phyloP scores from a whole-genome alignment of 2,888 invertebrate species.

The Stenolophus ochropezus region DNA sequence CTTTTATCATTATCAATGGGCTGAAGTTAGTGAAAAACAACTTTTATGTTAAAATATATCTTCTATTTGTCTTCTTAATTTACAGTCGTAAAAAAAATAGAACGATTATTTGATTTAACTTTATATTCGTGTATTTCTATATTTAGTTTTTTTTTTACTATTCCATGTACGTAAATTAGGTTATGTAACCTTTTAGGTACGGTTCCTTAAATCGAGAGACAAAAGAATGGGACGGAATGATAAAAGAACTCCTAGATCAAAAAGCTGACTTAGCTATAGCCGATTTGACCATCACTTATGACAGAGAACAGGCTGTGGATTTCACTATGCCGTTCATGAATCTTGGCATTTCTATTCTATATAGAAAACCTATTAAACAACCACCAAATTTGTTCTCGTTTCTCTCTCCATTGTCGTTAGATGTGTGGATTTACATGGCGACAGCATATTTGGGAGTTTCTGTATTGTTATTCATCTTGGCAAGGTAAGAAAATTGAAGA shows the following conservation, averaged over 20 bases:
- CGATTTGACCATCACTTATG: conserved; percentile 97
- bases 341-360: conserved; percentile 96
- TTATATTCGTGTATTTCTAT: too few species aligned
- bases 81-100: too few species aligned
- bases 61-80: too few species aligned
- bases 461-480: conserved; percentile 92
- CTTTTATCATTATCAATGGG: too few species aligned
- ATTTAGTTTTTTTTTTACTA: too few species aligned
- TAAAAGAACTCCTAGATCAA: conserved; percentile 89
- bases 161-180: background rate
- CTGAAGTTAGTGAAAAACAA: too few species aligned
- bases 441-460: conserved; percentile 96
- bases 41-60: too few species aligned
- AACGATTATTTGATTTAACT: too few species aligned
- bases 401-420: conserved; percentile 92
- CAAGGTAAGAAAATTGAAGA: conserved; percentile 88
- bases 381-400: conserved; percentile 97
- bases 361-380: conserved; percentile 93
- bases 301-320: conserved; percentile 94
- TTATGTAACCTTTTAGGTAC: conserved; percentile 72
- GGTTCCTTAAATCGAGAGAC: conserved; percentile 88
- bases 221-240: conserved; percentile 95
- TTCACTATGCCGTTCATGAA: conserved; percentile 99
- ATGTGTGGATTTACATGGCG: conserved; percentile 98
- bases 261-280: conserved; percentile 97